Evolutionary conservation across 2,797 vertebrate species (phyloP).

Genomic region (Pangasius krempfi): DNA sequence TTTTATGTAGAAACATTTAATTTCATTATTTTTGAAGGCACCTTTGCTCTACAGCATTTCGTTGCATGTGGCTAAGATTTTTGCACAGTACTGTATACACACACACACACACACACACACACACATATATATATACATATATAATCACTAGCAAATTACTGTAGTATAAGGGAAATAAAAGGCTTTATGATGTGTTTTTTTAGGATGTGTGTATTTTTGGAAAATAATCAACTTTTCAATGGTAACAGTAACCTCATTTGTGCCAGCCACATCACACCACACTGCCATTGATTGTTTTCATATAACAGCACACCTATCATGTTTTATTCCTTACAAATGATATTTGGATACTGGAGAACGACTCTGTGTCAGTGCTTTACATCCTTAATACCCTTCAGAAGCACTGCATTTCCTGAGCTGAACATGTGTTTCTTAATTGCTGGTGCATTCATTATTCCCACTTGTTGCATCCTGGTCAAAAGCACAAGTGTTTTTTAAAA

Average conservation of each 20-base stretch:
- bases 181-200: too few relatives aligned
- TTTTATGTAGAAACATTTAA: too few relatives aligned
- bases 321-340: background rate
- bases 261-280: background rate
- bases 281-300: background rate
- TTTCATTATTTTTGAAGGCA: too few relatives aligned
- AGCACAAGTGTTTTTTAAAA: background rate
- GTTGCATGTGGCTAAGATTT: too few relatives aligned
- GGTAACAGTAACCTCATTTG: background rate
- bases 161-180: background rate
- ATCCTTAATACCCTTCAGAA: background rate
- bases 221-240: background rate
- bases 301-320: background rate
- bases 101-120: too few relatives aligned
- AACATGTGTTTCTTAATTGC: background rate
- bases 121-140: too few relatives aligned
- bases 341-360: background rate
- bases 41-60: too few relatives aligned
- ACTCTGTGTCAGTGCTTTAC: background rate
- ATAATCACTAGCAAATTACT: background rate
- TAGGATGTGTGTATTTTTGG: background rate
- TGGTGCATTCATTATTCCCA: background rate
- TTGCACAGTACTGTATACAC: too few relatives aligned
- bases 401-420: background rate
- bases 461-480: background rate